phyloP scores from a whole-genome alignment of 2,888 invertebrate genomes.

The Alsophila aescularia region DNA sequence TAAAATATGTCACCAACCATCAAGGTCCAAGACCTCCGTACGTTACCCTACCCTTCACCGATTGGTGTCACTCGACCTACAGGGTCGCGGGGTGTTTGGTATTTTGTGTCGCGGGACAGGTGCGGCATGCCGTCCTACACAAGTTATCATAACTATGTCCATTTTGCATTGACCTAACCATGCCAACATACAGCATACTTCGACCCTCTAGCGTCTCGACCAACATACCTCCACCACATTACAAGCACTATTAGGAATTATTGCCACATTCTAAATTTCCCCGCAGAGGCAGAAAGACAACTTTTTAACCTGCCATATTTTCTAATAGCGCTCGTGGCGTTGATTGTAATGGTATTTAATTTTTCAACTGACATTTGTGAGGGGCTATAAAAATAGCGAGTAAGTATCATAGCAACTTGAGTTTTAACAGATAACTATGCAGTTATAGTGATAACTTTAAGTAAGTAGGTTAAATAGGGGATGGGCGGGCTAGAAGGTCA shows the following conservation, averaged over 20 bases:
- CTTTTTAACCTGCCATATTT: slow-evolving; percentile 34
- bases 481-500: too few species aligned
- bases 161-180: background rate
- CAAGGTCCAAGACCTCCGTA: background rate
- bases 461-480: too few species aligned
- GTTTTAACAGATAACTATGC: slow-evolving; percentile 25
- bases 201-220: slow-evolving; percentile 28
- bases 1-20: too few species aligned
- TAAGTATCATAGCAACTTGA: too few species aligned
- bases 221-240: slow-evolving; percentile 58
- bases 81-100: slow-evolving; percentile 42
- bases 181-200: slow-evolving; percentile 43
- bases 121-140: slow-evolving; percentile 37
- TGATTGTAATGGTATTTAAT: slow-evolving; percentile 32
- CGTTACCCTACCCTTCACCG: slow-evolving; percentile 41
- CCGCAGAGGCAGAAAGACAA: slow-evolving; percentile 17
- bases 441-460: too few species aligned
- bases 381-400: slow-evolving; percentile 31
- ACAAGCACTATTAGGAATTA: slow-evolving; percentile 56
- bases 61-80: slow-evolving; percentile 58
- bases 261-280: slow-evolving; percentile 30
- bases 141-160: slow-evolving; percentile 2
- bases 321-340: slow-evolving; percentile 36
- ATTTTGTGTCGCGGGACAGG: too few species aligned
- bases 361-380: slow-evolving; percentile 27